Evolutionary conservation across 2,113 vertebrate species (phyloP).

Genomic region (Lepidothrix coronata): DNA sequence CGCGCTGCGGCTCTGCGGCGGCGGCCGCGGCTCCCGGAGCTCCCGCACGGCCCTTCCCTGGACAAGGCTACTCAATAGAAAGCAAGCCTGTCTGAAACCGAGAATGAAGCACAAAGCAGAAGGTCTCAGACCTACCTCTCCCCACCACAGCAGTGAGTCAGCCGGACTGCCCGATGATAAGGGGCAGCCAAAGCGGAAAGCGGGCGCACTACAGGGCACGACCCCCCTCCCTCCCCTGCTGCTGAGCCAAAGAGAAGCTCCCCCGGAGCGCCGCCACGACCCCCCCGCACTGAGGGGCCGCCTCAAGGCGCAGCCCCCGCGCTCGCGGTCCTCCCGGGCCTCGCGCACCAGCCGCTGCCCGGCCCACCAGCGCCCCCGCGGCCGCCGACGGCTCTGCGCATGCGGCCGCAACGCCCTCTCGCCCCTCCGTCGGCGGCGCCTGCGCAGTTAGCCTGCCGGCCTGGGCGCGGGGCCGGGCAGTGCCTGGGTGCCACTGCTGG

Average conservation of each 20-base stretch:
- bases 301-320: accelerated
- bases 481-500: background rate
- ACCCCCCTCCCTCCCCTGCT: background rate
- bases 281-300: accelerated
- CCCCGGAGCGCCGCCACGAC: accelerated
- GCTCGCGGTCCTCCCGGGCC: no score
- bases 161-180: background rate
- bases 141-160: background rate
- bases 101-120: background rate
- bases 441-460: accelerated
- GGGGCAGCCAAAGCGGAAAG: background rate
- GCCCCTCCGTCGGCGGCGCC: background rate
- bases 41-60: background rate
- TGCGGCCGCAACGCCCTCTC: background rate
- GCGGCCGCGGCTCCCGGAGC: background rate
- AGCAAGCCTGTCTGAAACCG: background rate
- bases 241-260: background rate
- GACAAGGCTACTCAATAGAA: background rate
- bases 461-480: accelerated
- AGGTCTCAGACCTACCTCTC: background rate
- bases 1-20: accelerated
- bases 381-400: background rate
- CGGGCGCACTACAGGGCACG: background rate
- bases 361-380: accelerated
- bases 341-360: no score